Evolutionary conservation across 2,113 vertebrate genomes (phyloP).

Genomic region (Salminus brasiliensis): DNA sequence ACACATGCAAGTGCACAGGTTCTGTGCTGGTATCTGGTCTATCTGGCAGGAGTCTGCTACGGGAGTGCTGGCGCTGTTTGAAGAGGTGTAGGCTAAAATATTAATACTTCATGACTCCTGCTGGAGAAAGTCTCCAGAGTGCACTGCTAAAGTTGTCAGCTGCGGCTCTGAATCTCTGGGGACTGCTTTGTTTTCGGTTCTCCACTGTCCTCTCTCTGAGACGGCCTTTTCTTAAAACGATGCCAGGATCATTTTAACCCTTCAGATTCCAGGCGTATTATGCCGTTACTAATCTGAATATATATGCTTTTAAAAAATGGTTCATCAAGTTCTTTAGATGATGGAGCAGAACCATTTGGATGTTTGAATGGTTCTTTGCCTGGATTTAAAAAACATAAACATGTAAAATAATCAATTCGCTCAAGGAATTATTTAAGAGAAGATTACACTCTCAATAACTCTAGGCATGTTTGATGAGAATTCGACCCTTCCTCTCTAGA

Average conservation of each 20-base stretch:
- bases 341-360: too few species aligned
- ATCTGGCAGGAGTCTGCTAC: background rate
- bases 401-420: too few species aligned
- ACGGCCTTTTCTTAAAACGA: background rate
- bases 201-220: background rate
- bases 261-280: background rate
- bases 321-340: too few species aligned
- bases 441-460: too few species aligned
- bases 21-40: background rate
- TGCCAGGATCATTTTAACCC: background rate
- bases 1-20: background rate
- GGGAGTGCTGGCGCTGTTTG: background rate
- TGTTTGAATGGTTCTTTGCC: too few species aligned
- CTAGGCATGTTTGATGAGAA: too few species aligned
- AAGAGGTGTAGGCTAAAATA: background rate
- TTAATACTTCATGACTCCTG: conserved; percentile 50
- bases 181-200: conserved; percentile 13
- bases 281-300: background rate
- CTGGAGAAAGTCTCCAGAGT: conserved; percentile 39
- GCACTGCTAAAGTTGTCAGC: background rate
- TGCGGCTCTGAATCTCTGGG: conserved; percentile 10
- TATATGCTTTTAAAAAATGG: too few species aligned
- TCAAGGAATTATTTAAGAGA: too few species aligned
- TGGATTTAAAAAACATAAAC: too few species aligned
- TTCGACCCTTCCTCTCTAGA: too few species aligned